Evolutionary conservation across 2,113 vertebrate species (phyloP).

Genomic region (Dasypus novemcinctus): DNA sequence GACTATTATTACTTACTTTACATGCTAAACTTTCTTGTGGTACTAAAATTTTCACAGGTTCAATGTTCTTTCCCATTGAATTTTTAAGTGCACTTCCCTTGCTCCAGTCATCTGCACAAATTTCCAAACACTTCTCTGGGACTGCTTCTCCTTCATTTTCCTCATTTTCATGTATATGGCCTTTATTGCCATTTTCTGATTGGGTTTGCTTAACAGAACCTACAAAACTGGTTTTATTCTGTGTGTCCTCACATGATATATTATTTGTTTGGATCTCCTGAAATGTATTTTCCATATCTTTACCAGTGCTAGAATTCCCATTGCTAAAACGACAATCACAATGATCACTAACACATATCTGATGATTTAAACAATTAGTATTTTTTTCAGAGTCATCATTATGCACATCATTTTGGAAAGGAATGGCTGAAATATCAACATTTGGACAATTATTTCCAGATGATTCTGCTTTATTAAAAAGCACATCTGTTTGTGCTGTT

Average conservation of each 20-base stretch:
- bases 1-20: slow-evolving; percentile 40
- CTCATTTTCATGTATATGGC: not conserved
- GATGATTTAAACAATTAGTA: slow-evolving; percentile 77
- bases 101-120: slow-evolving; percentile 91
- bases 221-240: slow-evolving; percentile 72
- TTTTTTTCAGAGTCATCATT: slow-evolving; percentile 77
- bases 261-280: slow-evolving; percentile 70
- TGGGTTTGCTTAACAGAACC: slow-evolving; percentile 4
- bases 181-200: slow-evolving; percentile 24
- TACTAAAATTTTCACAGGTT: slow-evolving; percentile 88
- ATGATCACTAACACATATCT: slow-evolving; percentile 65
- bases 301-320: slow-evolving; percentile 60
- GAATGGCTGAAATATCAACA: slow-evolving; percentile 76
- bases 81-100: slow-evolving; percentile 86
- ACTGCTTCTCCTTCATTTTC: slow-evolving; percentile 28
- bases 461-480: slow-evolving; percentile 76
- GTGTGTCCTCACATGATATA: slow-evolving; percentile 82
- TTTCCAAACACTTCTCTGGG: slow-evolving; percentile 67
- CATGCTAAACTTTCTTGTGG: slow-evolving; percentile 63
- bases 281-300: slow-evolving; percentile 53
- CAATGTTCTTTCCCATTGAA: slow-evolving; percentile 82
- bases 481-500: slow-evolving; percentile 82
- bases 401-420: slow-evolving; percentile 76
- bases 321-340: slow-evolving; percentile 36
- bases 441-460: slow-evolving; percentile 78